These are phyloP conservation scores for Acanthochromis polyacanthus DNA, from an alignment of 2,113 vertebrate species.

Conservation along the genomic window DNA sequence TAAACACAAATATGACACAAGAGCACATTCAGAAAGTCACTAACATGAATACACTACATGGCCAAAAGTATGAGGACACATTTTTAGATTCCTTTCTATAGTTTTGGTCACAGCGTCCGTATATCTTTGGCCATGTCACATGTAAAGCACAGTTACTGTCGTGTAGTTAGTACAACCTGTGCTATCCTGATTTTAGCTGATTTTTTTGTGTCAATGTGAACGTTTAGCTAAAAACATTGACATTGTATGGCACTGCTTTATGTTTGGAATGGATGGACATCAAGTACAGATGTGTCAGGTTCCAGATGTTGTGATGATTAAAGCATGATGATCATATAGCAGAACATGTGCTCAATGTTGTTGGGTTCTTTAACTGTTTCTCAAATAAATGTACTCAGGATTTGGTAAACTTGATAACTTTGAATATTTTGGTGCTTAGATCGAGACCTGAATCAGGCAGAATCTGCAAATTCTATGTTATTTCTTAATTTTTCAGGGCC, in stretches of 20 bases:
- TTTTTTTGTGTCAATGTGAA: conserved; percentile 33
- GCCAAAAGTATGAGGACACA: conserved; percentile 45
- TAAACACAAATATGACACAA: conserved; percentile 25
- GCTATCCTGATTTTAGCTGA: background rate
- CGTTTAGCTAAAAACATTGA: conserved; percentile 20
- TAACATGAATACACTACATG: background rate
- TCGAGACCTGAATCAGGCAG: background rate
- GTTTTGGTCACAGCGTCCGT: conserved; percentile 5
- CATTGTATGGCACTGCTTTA: conserved; percentile 27
- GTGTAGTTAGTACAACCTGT: conserved; percentile 35
- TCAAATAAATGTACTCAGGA: background rate
- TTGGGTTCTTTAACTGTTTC: conserved; percentile 10
- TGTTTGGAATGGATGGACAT: background rate
- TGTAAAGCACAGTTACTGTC: background rate
- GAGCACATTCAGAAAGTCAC: background rate
- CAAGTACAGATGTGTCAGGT: background rate
- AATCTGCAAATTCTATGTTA: conserved; percentile 20
- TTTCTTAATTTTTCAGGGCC: too few relatives aligned
- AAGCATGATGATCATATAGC: conserved; percentile 1
- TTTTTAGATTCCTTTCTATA: background rate
- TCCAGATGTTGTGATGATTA: background rate
- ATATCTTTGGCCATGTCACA: conserved; percentile 25
- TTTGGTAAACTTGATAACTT: background rate
- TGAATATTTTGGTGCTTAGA: background rate
- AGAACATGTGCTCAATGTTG: background rate